Base-by-base conservation (phyloP, 2,113 vertebrate species). In the Tragelaphus buxtoni region DNA sequence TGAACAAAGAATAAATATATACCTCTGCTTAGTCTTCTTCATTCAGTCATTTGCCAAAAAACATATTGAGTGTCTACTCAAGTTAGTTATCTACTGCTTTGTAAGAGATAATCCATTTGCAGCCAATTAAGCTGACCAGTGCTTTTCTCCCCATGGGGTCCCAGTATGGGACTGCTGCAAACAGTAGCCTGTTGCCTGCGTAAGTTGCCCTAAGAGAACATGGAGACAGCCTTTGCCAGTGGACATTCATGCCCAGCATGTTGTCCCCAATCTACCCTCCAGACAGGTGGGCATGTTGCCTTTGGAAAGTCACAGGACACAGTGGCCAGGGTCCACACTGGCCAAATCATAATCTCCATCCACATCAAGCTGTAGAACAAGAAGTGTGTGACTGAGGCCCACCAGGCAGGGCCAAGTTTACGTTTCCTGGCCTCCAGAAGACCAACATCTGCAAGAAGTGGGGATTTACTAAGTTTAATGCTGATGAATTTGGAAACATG, bases 11-110 rank as follows among this genome's bases (percentile, higher is more conserved):
- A 74, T 35, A 82, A 42, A 13, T 47, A 63, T 77, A 24, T 4
- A 35, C 4, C 8, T 77, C 76, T 55, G 26, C 55, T 81, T 88
- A 42, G 55, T 60, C 24, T 81, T 92, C 63, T 93, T 93, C 30
- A 80, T 55, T 84, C 32, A 35, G 2, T 81, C 69, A 82, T 61
- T 90, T 22, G 42, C 42, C 42, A 42, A 53, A 56, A 92, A 47
- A 45, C 3, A 35, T 32, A 63, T 7, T 32, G 51, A 82, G 3
- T 80, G 7, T n/a, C 35, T 35, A 5, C 17, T 80, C 28, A 3
- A 86, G 30, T 61, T 30, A 72, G 14, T 72, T 58, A 51, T 28
- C 39, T 42, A 35, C n/a, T 58, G n/a, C 74, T 83, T 17, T 24
- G 45, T 72, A 95, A 88, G 9, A 93, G 88, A 74, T 9, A 53